Evolutionary conservation across 2,113 vertebrate species (phyloP).

Genomic region (Forbesichthys agassizii): DNA sequence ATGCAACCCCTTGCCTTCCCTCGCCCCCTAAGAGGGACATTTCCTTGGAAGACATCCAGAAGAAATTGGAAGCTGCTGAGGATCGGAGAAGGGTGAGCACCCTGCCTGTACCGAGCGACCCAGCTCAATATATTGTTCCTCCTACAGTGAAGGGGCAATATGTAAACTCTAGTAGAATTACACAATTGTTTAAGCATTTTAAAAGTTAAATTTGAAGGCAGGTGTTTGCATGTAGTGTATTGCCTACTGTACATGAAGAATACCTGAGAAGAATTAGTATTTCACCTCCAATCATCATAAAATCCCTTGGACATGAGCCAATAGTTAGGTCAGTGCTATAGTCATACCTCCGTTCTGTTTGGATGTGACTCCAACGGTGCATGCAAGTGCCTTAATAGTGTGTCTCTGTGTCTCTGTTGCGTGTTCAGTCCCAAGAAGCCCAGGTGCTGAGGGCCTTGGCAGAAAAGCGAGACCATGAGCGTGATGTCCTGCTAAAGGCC

Average conservation of each 20-base stretch:
- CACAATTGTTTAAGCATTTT: too few relatives aligned
- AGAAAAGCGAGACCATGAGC: slow-evolving; percentile 91
- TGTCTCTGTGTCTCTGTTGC: not conserved
- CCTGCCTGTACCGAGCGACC: not conserved
- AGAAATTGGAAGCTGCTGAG: slow-evolving; percentile 94
- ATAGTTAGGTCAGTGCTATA: too few relatives aligned
- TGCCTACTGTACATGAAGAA: too few relatives aligned
- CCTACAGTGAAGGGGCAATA: too few relatives aligned
- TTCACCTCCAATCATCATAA: too few relatives aligned
- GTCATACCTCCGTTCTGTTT: too few relatives aligned
- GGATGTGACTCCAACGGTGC: not conserved
- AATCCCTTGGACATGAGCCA: too few relatives aligned
- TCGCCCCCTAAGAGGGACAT: slow-evolving; percentile 91
- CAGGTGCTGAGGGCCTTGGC: slow-evolving; percentile 91
- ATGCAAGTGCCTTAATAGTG: not conserved
- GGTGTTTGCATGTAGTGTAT: too few relatives aligned
- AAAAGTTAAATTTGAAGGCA: too few relatives aligned
- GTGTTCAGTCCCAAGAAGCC: slow-evolving; percentile 87
- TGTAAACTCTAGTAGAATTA: too few relatives aligned
- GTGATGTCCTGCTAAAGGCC: slow-evolving; percentile 95
- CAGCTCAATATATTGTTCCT: not conserved
- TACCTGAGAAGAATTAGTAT: too few relatives aligned
- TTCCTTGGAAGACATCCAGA: slow-evolving; percentile 96
- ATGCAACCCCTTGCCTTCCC: slow-evolving; percentile 83
- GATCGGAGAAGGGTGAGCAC: slow-evolving; percentile 88